These are phyloP conservation scores for Crax fasciolata DNA, from an alignment of 2,797 vertebrate species.

Conservation along the genomic window DNA sequence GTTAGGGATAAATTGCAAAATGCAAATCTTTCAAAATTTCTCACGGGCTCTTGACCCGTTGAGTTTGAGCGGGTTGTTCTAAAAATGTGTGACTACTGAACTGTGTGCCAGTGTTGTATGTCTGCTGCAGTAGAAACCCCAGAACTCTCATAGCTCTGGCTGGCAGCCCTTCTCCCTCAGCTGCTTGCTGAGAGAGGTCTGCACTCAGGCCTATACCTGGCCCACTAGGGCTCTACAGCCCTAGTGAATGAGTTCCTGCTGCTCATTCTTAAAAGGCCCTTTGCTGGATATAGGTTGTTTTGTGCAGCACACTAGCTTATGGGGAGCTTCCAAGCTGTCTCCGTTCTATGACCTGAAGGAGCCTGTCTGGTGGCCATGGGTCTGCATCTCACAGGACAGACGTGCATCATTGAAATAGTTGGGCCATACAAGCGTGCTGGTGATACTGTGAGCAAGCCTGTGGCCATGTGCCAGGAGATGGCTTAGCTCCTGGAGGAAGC, in stretches of 20 bases:
- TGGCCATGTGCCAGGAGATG: background rate
- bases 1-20: background rate
- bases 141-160: background rate
- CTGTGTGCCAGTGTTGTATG: background rate
- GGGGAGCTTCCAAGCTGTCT: accelerated
- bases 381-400: background rate
- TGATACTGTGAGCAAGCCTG: background rate
- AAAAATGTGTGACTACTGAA: background rate
- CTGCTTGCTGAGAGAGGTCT: background rate
- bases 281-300: accelerated
- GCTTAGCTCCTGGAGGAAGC: background rate
- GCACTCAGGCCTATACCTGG: background rate
- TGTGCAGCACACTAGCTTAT: background rate
- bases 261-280: background rate
- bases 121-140: background rate
- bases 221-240: background rate
- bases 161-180: accelerated
- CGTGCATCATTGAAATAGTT: accelerated
- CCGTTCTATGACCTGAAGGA: no score
- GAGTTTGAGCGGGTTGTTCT: background rate
- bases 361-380: background rate
- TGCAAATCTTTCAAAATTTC: background rate
- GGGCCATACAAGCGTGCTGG: background rate
- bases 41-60: background rate
- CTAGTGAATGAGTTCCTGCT: background rate